These are phyloP conservation scores for Trididemnum clinides DNA, from an alignment of 23 tunicate species.

Conservation along the genomic window DNA sequence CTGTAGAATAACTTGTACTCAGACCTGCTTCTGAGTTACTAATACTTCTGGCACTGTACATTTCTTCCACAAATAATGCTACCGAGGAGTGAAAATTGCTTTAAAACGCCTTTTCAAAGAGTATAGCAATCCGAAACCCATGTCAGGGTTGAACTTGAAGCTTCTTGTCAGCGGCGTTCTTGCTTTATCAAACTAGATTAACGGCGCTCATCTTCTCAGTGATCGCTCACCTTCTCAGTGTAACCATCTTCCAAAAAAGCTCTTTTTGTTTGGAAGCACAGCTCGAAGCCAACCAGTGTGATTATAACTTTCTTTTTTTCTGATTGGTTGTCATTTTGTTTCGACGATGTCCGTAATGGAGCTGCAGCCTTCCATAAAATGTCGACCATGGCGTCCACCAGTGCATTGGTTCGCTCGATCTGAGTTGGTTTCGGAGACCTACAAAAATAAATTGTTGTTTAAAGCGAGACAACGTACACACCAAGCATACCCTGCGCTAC, in stretches of 20 bases:
- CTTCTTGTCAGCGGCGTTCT: not conserved
- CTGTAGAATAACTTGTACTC: too few species aligned
- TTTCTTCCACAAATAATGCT: too few species aligned
- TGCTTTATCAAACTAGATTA: not conserved
- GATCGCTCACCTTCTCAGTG: constrained; percentile 74
- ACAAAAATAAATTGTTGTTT: too few species aligned
- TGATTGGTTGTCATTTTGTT: not conserved
- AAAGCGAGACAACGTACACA: too few species aligned
- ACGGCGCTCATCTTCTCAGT: too few species aligned
- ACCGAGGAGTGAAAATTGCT: too few species aligned
- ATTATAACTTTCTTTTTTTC: constrained; percentile 48
- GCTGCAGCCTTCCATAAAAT: constrained; percentile 68
- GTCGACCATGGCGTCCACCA: constrained; percentile 63
- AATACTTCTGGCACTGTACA: too few species aligned
- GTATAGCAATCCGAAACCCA: too few species aligned
- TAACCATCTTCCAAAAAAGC: constrained; percentile 73
- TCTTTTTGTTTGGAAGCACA: constrained; percentile 64
- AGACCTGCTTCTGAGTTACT: too few species aligned
- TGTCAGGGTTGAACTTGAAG: not conserved
- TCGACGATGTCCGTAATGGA: not conserved
- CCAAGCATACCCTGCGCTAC: too few species aligned
- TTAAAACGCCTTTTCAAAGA: too few species aligned
- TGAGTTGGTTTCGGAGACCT: constrained; percentile 73
- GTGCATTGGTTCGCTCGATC: constrained; percentile 44
- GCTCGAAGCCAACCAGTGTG: constrained; percentile 51